Evolutionary conservation across 2,113 vertebrate genomes (phyloP).

Genomic region (Prietella phreatophila): DNA sequence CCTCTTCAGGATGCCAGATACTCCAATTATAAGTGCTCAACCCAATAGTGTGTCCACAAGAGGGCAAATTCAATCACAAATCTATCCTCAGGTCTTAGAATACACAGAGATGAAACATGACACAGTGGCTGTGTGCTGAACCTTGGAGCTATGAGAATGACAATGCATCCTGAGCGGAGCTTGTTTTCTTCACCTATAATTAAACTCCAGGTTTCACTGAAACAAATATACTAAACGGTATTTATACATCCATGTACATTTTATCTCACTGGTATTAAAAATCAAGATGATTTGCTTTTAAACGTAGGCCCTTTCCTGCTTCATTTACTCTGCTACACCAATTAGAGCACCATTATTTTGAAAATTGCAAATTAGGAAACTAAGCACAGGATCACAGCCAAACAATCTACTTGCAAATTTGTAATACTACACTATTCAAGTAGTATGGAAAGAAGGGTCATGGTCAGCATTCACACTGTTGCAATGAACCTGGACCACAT

Average conservation of each 20-base stretch:
- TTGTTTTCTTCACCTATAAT: background rate
- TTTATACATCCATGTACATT: background rate
- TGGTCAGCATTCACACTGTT: background rate
- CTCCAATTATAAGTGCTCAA: background rate
- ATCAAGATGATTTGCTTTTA: background rate
- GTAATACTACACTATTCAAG: background rate
- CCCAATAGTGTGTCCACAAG: background rate
- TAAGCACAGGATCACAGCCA: background rate
- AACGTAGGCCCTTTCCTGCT: background rate
- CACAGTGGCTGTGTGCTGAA: background rate
- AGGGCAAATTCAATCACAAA: background rate
- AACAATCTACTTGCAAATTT: background rate
- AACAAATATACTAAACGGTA: background rate
- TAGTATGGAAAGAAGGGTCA: background rate
- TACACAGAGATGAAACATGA: background rate
- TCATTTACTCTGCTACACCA: background rate
- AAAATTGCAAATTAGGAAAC: background rate
- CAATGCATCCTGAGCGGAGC: background rate
- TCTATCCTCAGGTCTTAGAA: background rate
- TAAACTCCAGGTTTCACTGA: background rate
- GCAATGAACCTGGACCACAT: background rate
- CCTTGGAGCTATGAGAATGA: background rate
- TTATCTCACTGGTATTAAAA: background rate
- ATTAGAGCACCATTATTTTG: background rate
- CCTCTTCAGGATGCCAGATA: conserved; percentile 36